A percentile compares a stretch with the other conserved stretches of the same genome.
These are phyloP conservation scores for Leucophenga varia DNA, from an alignment of 1,140 invertebrate genomes.

Conservation along the genomic window DNA sequence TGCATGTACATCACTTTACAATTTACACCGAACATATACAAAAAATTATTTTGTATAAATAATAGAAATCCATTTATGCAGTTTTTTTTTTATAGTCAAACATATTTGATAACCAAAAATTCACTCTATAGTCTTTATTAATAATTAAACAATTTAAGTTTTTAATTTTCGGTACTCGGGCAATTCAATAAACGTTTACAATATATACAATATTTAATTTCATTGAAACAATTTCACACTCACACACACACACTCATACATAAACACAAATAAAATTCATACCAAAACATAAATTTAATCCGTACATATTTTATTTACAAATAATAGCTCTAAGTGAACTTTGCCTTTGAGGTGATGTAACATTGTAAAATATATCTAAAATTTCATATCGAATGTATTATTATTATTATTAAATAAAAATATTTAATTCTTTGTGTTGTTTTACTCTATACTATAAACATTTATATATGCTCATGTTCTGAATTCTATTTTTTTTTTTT, in stretches of 20 bases:
- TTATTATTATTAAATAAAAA: conserved; percentile 25
- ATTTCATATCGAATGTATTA: not conserved
- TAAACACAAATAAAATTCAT: conserved; percentile 7
- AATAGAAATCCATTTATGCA: too few relatives aligned
- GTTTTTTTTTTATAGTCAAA: too few relatives aligned
- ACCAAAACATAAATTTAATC: not conserved
- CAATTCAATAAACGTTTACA: too few relatives aligned
- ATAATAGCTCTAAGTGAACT: conserved; percentile 26
- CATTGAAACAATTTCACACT: conserved; percentile 9
- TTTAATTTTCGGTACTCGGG: too few relatives aligned
- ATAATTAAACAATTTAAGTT: too few relatives aligned
- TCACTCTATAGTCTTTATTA: too few relatives aligned
- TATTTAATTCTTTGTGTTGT: conserved; percentile 37
- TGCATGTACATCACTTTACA: too few relatives aligned
- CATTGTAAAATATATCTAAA: conserved; percentile 3
- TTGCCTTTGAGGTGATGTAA: conserved; percentile 33
- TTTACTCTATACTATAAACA: conserved; percentile 6
- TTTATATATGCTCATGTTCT: too few relatives aligned
- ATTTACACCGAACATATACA: too few relatives aligned
- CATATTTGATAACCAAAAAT: too few relatives aligned
- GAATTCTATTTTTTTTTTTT: not conserved
- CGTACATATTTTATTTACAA: conserved; percentile 24
- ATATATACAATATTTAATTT: too few relatives aligned
- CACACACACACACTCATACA: conserved; percentile 10
- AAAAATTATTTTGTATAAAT: too few relatives aligned